Conservation (phyloP, 2,113 vertebrate genomes). For the Cinclus mexicanus region DNA sequence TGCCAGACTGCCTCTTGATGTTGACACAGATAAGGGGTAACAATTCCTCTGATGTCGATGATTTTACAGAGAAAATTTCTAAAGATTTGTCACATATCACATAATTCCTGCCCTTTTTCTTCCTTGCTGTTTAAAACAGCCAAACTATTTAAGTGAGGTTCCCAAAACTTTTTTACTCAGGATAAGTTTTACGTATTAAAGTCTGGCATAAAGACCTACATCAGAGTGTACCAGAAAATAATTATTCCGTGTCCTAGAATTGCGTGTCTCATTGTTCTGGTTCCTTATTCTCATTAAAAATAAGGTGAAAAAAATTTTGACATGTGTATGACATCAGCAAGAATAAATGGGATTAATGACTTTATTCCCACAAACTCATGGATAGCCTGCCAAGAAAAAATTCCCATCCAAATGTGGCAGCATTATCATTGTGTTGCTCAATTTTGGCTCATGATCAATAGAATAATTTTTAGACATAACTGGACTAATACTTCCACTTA, state of each 20-base stretch:
- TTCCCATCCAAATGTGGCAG: background rate
- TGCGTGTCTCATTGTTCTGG: fast-evolving
- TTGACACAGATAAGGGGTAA: background rate
- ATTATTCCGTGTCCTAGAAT: background rate
- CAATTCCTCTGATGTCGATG: background rate
- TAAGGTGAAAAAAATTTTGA: background rate
- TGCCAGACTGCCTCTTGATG: background rate
- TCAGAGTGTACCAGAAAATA: background rate
- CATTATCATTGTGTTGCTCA: background rate
- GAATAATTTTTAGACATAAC: conserved; percentile 37
- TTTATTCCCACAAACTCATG: background rate
- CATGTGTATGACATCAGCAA: background rate
- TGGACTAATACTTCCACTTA: conserved; percentile 42
- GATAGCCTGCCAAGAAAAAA: background rate
- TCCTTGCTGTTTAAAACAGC: background rate
- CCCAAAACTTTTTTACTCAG: background rate
- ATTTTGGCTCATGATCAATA: conserved; percentile 28
- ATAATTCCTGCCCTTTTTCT: background rate
- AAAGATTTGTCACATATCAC: background rate
- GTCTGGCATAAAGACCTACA: background rate
- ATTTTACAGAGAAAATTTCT: background rate
- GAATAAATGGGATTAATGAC: conserved; percentile 12
- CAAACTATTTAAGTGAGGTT: background rate
- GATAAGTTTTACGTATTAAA: background rate
- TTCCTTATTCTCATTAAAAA: background rate